Evolutionary conservation across 2,113 vertebrate species (phyloP).

Genomic region (Hemibagrus wyckioides): DNA sequence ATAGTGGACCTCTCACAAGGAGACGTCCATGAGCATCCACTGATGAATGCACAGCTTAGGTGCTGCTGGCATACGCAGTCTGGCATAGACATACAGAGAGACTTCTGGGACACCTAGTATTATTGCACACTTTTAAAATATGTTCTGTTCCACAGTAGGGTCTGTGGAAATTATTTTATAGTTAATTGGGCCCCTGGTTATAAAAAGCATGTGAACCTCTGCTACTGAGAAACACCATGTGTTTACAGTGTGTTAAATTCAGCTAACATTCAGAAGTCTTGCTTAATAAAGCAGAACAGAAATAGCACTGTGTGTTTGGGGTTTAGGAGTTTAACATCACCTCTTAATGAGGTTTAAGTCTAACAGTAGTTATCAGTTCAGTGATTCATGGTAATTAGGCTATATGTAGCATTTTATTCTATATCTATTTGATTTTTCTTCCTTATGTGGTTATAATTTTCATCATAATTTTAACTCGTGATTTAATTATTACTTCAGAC

Average conservation of each 20-base stretch:
- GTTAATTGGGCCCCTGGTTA: background rate
- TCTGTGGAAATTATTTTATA: background rate
- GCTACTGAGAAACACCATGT: background rate
- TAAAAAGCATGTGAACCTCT: background rate
- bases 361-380: background rate
- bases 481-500: background rate
- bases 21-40: too few relatives aligned
- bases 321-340: background rate
- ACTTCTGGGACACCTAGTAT: background rate
- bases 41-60: too few relatives aligned
- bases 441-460: background rate
- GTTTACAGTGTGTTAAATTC: background rate
- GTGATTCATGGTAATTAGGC: background rate
- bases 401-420: background rate
- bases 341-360: background rate
- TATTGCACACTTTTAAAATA: background rate
- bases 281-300: background rate
- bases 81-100: too few relatives aligned
- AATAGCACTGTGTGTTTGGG: background rate
- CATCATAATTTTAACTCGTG: background rate
- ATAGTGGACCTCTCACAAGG: too few relatives aligned
- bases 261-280: background rate
- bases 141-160: background rate
- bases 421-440: background rate
- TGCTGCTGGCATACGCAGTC: too few relatives aligned